phyloP scores from a whole-genome alignment of 2,888 invertebrate species.

The Tetheella fluctuosa region DNA sequence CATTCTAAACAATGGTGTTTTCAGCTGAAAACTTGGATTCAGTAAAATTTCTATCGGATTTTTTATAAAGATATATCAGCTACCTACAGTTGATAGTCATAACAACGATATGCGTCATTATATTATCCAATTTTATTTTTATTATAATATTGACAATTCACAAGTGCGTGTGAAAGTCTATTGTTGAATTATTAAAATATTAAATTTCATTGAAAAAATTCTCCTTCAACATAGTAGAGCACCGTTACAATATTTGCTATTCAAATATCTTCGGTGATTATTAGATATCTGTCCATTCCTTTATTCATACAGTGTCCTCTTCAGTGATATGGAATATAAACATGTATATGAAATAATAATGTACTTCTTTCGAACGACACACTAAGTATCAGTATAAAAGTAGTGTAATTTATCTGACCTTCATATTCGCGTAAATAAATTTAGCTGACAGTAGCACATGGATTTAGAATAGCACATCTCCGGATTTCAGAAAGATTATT shows the following conservation, averaged over 20 bases:
- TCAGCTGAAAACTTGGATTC: neutral
- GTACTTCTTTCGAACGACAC: neutral
- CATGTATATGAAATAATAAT: slow-evolving; percentile 1
- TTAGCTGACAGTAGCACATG: neutral
- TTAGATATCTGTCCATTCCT: slow-evolving; percentile 5
- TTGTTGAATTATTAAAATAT: no score
- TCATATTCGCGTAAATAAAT: neutral
- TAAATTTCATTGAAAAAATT: no score
- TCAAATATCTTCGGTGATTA: neutral
- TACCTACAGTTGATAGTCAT: neutral
- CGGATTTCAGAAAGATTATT: neutral
- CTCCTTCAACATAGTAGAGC: neutral
- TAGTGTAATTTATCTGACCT: neutral
- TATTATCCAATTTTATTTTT: no score
- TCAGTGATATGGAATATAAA: slow-evolving; percentile 5
- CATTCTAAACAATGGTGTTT: neutral
- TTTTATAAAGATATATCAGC: neutral
- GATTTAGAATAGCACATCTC: neutral
- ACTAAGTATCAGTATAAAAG: neutral
- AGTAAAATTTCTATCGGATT: neutral
- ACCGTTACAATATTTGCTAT: slow-evolving; percentile 1
- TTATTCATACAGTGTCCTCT: slow-evolving; percentile 6
- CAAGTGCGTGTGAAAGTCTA: no score
- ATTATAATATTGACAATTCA: no score
- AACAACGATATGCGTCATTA: neutral